Evolutionary conservation across 1,140 invertebrate species (phyloP).

Genomic region (Eufriesea mexicana): DNA sequence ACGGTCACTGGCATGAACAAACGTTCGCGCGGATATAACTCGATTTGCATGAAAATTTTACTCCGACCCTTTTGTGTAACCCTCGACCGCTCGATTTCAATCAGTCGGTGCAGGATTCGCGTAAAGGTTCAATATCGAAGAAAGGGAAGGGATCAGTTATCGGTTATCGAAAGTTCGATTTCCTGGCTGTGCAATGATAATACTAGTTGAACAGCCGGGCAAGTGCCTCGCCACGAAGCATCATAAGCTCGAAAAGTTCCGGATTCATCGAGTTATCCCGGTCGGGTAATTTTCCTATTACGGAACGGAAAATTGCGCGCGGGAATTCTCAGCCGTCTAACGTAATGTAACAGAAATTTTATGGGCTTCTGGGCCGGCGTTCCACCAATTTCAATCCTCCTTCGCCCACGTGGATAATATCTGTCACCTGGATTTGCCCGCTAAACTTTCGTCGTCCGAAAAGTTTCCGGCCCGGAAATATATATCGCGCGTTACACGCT

Average conservation of each 20-base stretch:
- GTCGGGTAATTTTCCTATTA: conserved; percentile 39
- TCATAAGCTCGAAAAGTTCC: neutral
- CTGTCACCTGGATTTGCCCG: conserved; percentile 3
- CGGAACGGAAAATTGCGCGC: conserved; percentile 23
- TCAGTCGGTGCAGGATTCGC: neutral
- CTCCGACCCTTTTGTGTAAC: neutral
- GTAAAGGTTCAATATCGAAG: neutral
- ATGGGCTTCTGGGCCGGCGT: neutral
- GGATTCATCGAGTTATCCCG: conserved; percentile 32
- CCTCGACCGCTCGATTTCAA: neutral
- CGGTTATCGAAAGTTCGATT: conserved; percentile 29
- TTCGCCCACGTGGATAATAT: conserved; percentile 25
- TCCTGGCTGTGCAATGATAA: conserved; percentile 6
- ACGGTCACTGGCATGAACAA: no score
- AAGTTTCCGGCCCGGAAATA: conserved; percentile 22
- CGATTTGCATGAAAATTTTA: conserved; percentile 3
- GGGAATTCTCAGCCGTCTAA: neutral
- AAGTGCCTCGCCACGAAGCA: neutral
- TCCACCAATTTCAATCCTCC: conserved; percentile 40
- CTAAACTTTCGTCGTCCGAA: conserved; percentile 5
- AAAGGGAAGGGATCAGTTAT: conserved; percentile 9
- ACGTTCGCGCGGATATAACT: neutral
- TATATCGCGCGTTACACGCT: neutral
- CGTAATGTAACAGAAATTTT: conserved; percentile 10
- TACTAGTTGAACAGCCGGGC: neutral